Conservation (phyloP, 2,888 invertebrate species). For the Eretmocerus hayati region DNA sequence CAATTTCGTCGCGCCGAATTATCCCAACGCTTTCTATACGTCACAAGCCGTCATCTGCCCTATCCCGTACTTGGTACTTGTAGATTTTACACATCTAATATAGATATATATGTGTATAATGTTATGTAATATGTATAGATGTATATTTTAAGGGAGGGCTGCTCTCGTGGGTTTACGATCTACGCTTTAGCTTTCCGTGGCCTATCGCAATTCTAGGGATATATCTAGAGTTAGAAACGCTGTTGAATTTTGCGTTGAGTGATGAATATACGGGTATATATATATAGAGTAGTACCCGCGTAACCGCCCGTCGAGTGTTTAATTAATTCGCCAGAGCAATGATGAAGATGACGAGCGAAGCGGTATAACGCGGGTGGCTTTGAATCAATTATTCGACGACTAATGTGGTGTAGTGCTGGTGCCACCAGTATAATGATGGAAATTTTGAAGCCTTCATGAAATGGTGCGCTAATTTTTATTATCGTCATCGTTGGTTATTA, state of each 20-base stretch:
- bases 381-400: neutral
- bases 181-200: slow-evolving; percentile 3
- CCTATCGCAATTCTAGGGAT: slow-evolving; percentile 8
- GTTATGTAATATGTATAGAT: neutral
- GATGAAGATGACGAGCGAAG: slow-evolving; percentile 19
- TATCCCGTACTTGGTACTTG: neutral
- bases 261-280: too few relatives aligned
- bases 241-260: neutral
- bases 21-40: slow-evolving; percentile 8
- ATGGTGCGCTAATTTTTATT: too few relatives aligned
- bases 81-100: too few relatives aligned
- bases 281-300: too few relatives aligned
- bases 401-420: neutral
- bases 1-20: slow-evolving; percentile 12
- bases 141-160: neutral
- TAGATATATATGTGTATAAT: neutral
- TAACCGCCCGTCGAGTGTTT: slow-evolving; percentile 5
- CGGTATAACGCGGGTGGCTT: neutral
- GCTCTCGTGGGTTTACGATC: slow-evolving; percentile 24
- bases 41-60: slow-evolving; percentile 7
- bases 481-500: too few relatives aligned
- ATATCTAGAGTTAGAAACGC: neutral
- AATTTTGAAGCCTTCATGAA: too few relatives aligned
- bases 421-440: too few relatives aligned
- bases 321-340: slow-evolving; percentile 17